phyloP scores from a whole-genome alignment of 30 jellyfish, hydroid and myxozoan species.

The Aurelia aurita region DNA sequence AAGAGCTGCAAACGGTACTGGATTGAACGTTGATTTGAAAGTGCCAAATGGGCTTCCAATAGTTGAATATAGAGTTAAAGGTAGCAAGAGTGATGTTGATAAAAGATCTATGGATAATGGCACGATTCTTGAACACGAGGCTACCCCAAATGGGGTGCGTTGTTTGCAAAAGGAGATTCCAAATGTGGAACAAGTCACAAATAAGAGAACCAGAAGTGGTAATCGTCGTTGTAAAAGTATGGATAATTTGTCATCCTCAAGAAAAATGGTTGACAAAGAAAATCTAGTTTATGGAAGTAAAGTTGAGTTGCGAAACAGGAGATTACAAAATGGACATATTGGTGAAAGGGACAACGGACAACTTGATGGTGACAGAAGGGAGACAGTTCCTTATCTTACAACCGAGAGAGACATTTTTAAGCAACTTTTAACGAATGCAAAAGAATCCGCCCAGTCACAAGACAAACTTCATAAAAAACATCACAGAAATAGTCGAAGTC shows the following conservation, averaged over 20 bases:
- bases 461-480: conserved; percentile 22
- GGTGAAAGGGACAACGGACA: not conserved
- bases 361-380: conserved; percentile 22
- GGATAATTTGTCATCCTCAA: conserved; percentile 27
- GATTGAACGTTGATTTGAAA: not conserved
- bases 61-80: no score
- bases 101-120: not conserved
- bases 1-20: not conserved
- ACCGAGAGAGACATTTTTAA: conserved; percentile 62
- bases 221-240: conserved; percentile 21
- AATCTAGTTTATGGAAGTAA: conserved; percentile 36
- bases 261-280: conserved; percentile 26
- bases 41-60: not conserved
- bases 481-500: conserved; percentile 21
- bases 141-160: not conserved
- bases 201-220: not conserved
- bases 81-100: no score
- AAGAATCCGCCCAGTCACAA: conserved; percentile 38
- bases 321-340: not conserved
- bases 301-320: conserved; percentile 31
- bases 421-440: conserved; percentile 57
- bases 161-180: not conserved
- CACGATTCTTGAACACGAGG: not conserved
- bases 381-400: conserved; percentile 51
- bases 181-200: not conserved